Conservation (phyloP, 92 coral and sea anemone genomes). For the Actinostola sp. region DNA sequence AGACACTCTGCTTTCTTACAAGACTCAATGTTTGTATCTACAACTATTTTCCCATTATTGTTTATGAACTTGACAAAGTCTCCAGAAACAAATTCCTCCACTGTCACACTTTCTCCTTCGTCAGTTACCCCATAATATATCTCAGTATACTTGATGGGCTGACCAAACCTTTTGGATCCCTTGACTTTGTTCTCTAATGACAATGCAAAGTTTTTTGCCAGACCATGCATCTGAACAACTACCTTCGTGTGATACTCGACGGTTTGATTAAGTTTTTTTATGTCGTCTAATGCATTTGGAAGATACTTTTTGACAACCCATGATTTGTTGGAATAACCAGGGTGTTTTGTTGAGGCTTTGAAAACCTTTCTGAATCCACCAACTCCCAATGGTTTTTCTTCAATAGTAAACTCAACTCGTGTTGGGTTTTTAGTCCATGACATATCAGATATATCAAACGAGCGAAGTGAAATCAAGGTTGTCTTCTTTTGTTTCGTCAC, state of each 20-base stretch:
- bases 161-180: conserved; percentile 37
- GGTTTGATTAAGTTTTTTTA: conserved; percentile 36
- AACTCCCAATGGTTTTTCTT: conserved; percentile 41
- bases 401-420: conserved; percentile 42
- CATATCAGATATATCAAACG: conserved; percentile 40
- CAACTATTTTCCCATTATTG: conserved; percentile 65
- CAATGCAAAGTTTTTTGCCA: conserved; percentile 62
- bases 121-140: conserved; percentile 53
- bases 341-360: conserved; percentile 50
- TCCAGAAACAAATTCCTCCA: conserved; percentile 70
- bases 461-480: conserved; percentile 37
- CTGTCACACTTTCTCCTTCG: conserved; percentile 61
- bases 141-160: conserved; percentile 29
- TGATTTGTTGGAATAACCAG: conserved; percentile 18
- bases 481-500: conserved; percentile 24
- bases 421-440: conserved; percentile 45
- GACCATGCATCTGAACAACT: conserved; percentile 61
- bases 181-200: conserved; percentile 37
- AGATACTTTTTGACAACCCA: conserved; percentile 62
- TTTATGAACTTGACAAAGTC: conserved; percentile 60
- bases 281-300: conserved; percentile 34
- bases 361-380: conserved; percentile 58
- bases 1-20: conserved; percentile 62
- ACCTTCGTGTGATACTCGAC: conserved; percentile 57
- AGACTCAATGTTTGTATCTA: conserved; percentile 14